Evolutionary conservation across 2,888 invertebrate species (phyloP).

Genomic region (Leptinotarsa peninsularis): DNA sequence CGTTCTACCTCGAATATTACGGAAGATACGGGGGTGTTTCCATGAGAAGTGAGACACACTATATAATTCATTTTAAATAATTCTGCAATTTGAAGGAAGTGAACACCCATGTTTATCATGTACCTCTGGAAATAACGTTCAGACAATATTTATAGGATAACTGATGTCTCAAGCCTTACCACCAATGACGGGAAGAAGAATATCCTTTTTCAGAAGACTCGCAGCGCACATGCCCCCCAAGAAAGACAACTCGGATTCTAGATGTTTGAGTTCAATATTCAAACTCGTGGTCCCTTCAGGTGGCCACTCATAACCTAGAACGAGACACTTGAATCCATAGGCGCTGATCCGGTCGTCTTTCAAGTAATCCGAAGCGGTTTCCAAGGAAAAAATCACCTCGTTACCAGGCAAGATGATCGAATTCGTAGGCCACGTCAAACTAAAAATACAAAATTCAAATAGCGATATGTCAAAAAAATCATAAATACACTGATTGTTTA

Average conservation of each 20-base stretch:
- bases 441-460: slow-evolving; percentile 52
- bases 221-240: slow-evolving; percentile 93
- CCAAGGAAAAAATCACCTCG: slow-evolving; percentile 93
- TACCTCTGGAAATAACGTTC: too few species aligned
- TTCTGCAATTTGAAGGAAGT: too few species aligned
- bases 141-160: too few species aligned
- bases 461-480: too few species aligned
- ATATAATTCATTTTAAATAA: too few species aligned
- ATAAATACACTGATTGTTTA: slow-evolving; percentile 49
- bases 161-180: slow-evolving; percentile 58
- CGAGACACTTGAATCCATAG: slow-evolving; percentile 84
- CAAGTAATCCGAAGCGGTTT: slow-evolving; percentile 94
- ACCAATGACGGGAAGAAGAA: slow-evolving; percentile 74
- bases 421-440: slow-evolving; percentile 87
- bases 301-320: slow-evolving; percentile 86
- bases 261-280: slow-evolving; percentile 73
- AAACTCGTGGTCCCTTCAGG: slow-evolving; percentile 62
- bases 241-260: slow-evolving; percentile 92
- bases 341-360: slow-evolving; percentile 87
- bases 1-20: too few species aligned
- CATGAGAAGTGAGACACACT: too few species aligned
- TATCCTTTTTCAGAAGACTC: slow-evolving; percentile 86
- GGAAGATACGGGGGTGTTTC: too few species aligned
- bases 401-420: slow-evolving; percentile 91
- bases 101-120: too few species aligned